Percentiles rank a stretch among this genome's conserved stretches.
phyloP scores from a whole-genome alignment of 2,888 invertebrate species.

The Zaprionus bogoriensis region DNA sequence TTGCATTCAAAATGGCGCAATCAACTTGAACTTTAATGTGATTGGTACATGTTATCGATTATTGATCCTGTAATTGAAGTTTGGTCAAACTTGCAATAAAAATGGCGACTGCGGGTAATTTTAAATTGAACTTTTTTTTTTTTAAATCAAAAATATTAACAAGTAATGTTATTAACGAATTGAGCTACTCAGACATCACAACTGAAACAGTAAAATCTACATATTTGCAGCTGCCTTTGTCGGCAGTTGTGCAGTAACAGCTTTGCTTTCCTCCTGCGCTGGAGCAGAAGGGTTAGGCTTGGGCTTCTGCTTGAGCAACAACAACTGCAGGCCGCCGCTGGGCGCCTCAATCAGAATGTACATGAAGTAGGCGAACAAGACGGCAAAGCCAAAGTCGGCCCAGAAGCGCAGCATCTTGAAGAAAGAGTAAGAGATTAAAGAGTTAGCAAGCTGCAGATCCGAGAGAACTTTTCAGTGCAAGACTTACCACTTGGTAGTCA shows the following conservation, averaged over 20 bases:
- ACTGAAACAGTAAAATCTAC: too few relatives aligned
- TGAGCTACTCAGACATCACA: too few relatives aligned
- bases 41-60: too few relatives aligned
- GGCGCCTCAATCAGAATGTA: constrained; percentile 42
- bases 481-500: constrained; percentile 53
- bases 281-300: not conserved
- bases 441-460: not conserved
- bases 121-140: too few relatives aligned
- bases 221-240: not conserved
- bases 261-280: not conserved
- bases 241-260: not conserved
- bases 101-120: too few relatives aligned
- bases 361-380: constrained; percentile 43
- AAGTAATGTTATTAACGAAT: too few relatives aligned
- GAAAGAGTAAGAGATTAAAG: not conserved
- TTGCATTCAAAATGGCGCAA: too few relatives aligned
- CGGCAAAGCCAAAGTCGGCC: constrained; percentile 72
- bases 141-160: too few relatives aligned
- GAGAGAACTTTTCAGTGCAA: not conserved
- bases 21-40: too few relatives aligned
- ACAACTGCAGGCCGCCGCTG: constrained; percentile 30
- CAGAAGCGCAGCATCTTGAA: constrained; percentile 71
- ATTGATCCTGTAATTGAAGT: too few relatives aligned
- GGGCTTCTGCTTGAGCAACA: constrained; percentile 29
- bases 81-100: too few relatives aligned